Base-by-base conservation (phyloP, 2,797 vertebrate species). In the Erpetoichthys calabaricus region DNA sequence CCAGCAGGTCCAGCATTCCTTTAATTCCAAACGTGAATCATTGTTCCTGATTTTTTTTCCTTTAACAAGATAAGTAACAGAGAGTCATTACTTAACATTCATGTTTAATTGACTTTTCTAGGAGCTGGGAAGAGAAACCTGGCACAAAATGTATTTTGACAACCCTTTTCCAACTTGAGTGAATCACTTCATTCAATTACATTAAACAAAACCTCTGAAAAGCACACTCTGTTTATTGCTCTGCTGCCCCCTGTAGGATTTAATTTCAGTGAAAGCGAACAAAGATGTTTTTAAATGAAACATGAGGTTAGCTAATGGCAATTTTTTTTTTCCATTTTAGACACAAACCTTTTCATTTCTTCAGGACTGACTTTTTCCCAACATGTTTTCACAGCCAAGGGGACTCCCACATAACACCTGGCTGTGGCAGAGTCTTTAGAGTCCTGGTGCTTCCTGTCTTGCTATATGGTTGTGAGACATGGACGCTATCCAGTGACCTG, bases 211-310 rank as follows among this genome's bases (percentile, higher is more conserved):
- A 62, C 8, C 3, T 7, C 55, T 63, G 44, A 56, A 55, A 67
- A 50, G 1, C 52, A 5, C 9, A 56, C 64, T 56, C 3, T 53
- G 67, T 86, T 75, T 71, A 58, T 70, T 86, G 68, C 77, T 70
- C 64, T 67, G 78, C 75, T 79, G 83, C 82, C 86, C 81, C 71
- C 86, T 82, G 72, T 86, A 68, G 86, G 81, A 62, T 47, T 42
- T 45, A 65, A 53, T 51, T 61, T 56, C 67, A 70, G 75, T 25
- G 25, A 25, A 25, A 25, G 25, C 25, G 25, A 25, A 25, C 25
- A 25, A 25, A 25, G 2, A 25, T 25, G 25, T 1, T 25, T 25
- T 25, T 25, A 25, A 25, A 25, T 25, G 25, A 25, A 25, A 25
- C 25, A 25, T 25, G 25, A 25, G 25, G 25, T 25, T 25, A 25